Conservation (phyloP, 2,797 vertebrate genomes). For the Acanthurus leucopareius region DNA sequence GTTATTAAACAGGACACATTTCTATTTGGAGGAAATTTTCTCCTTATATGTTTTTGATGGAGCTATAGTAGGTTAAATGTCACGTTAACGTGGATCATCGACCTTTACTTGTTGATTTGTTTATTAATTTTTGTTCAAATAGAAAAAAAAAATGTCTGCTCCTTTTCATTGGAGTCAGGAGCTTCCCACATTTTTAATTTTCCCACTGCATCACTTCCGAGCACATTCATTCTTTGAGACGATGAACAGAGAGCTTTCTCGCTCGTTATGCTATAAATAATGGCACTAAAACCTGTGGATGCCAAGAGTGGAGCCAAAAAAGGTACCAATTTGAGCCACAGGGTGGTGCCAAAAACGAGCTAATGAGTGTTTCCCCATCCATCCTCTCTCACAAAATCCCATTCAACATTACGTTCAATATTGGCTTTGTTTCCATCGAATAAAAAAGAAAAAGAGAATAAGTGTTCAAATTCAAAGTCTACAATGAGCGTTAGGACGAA, state of each 20-base stretch:
- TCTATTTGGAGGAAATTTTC: background rate
- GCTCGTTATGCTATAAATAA: no score
- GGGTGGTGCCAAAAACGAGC: constrained; percentile 70
- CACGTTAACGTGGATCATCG: background rate
- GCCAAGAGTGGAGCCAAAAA: constrained; percentile 30
- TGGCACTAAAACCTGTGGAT: constrained; percentile 43
- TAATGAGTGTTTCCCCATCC: background rate
- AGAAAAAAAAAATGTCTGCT: background rate
- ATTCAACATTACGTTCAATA: background rate
- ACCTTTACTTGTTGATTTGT: background rate
- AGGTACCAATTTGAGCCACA: constrained; percentile 56
- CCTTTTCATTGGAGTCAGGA: background rate
- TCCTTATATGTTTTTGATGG: background rate
- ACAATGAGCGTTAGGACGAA: background rate
- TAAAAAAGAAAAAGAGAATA: background rate
- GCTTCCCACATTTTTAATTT: background rate
- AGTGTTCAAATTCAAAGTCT: background rate
- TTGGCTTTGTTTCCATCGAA: background rate
- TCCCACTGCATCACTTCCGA: background rate
- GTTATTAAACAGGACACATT: background rate
- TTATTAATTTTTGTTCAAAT: no score
- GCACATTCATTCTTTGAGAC: background rate
- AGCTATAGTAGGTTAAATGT: background rate
- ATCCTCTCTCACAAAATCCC: constrained; percentile 15
- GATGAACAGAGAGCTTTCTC: background rate